A percentile compares a stretch with the other conserved stretches of the same genome.
phyloP scores from a whole-genome alignment of 1,140 invertebrate species.

The Drosophila nebulosa region DNA sequence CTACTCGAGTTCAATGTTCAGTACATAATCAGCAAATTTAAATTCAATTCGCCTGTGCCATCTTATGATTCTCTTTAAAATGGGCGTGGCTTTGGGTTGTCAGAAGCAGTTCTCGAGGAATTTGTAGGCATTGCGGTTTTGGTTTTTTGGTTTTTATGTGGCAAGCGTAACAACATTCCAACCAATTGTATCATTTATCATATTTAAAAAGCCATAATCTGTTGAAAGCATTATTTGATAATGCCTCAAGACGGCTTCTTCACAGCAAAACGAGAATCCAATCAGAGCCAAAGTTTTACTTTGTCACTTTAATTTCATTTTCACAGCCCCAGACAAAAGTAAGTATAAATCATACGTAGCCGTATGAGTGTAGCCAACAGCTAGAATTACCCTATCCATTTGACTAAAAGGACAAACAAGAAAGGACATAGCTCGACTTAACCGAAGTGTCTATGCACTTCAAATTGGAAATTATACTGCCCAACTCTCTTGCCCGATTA shows the following conservation, averaged over 20 bases:
- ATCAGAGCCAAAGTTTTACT: neutral
- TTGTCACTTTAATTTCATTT: conserved; percentile 24
- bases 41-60: conserved; percentile 64
- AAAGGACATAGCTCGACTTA: neutral
- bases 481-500: too few species aligned
- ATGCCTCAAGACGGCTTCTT: neutral
- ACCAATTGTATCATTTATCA: conserved; percentile 60
- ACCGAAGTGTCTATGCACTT: too few species aligned
- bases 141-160: conserved; percentile 27
- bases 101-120: conserved; percentile 39
- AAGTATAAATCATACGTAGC: conserved; percentile 53
- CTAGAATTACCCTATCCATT: neutral
- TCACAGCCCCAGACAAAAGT: conserved; percentile 7
- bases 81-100: conserved; percentile 41
- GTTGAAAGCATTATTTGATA: conserved; percentile 13
- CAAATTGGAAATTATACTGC: too few species aligned
- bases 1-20: conserved; percentile 35
- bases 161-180: conserved; percentile 32
- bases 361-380: neutral
- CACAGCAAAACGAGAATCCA: neutral
- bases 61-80: conserved; percentile 21
- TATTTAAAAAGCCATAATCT: conserved; percentile 66
- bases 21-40: conserved; percentile 70
- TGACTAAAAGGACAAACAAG: neutral
- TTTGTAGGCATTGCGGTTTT: conserved; percentile 14